Evolutionary conservation across 1,140 invertebrate genomes (phyloP), one percentile per base, ranked within the genome.

Genomic region (Geopemphigus sp.): DNA sequence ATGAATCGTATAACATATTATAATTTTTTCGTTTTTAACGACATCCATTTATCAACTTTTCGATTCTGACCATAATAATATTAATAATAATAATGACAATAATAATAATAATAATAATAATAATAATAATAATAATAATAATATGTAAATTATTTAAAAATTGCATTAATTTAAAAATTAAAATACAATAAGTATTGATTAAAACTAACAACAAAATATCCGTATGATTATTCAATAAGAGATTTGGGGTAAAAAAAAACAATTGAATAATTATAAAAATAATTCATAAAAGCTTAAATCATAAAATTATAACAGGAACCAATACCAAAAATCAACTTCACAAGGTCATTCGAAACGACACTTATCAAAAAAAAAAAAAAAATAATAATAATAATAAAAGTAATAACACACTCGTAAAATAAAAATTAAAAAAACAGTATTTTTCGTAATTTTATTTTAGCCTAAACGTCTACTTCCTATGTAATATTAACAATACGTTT

Each of bases 261-360:
- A 78, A 63, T 73, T 56, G 32, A 73, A 73, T 73, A 32, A 59
- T 61, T n/a, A n/a, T n/a, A n/a, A n/a, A n/a, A 61, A 61, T 78
- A 78, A 53, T 29, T 54, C 50, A 54, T 68, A 76, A 76, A 39
- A 76, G 29, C n/a, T 45, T 78, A 78, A 78, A 78, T 78, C 39
- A 78, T 78, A 78, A 78, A 78, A 78, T 78, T 47, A 78, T 78
- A 78, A 78, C 74, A 78, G 74, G 74, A 78, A 78, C 74, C 74
- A 78, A 78, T 78, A 78, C 74, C 74, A 78, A 78, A 78, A 78
- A 78, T 78, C 74, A 78, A 78, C 74, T 78, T 78, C 63, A 78
- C 74, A 63, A 78, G 56, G 74, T 63, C 74, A 78, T 63, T 0
- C 24, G 22, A 59, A 61, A 63, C 61, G 74, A 61, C 74, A 61